A percentile compares a stretch with the other conserved stretches of the same genome.
phyloP scores from a whole-genome alignment of 2,888 invertebrate genomes.

The Parnassius orleans region DNA sequence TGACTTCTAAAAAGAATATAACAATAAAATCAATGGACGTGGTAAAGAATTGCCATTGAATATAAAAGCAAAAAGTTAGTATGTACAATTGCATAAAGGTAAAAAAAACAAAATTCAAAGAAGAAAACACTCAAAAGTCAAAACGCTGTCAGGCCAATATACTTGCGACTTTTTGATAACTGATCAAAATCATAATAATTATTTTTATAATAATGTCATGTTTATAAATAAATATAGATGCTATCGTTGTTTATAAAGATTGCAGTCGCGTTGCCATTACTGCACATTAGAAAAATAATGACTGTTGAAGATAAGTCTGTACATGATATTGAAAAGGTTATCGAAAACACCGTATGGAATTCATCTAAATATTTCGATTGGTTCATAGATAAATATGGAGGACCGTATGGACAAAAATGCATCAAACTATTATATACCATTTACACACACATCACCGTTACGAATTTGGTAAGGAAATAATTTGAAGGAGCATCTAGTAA shows the following conservation, averaged over 20 bases:
- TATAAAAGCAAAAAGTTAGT: too few relatives aligned
- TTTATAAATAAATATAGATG: constrained; percentile 37
- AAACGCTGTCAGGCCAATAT: constrained; percentile 5
- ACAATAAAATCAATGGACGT: too few relatives aligned
- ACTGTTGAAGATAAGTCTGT: constrained; percentile 32
- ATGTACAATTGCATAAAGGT: neutral
- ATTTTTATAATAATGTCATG: constrained; percentile 6
- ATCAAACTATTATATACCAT: constrained; percentile 46
- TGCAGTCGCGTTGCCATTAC: constrained; percentile 33
- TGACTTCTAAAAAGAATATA: too few relatives aligned
- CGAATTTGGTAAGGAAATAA: constrained; percentile 51
- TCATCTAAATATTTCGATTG: constrained; percentile 39
- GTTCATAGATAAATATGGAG: constrained; percentile 45
- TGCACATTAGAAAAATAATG: constrained; percentile 39
- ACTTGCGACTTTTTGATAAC: neutral
- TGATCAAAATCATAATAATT: neutral
- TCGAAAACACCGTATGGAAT: constrained; percentile 37
- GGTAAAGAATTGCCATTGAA: too few relatives aligned
- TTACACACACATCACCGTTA: constrained; percentile 49
- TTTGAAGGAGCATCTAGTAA: neutral
- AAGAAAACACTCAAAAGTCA: neutral
- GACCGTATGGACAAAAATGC: constrained; percentile 45
- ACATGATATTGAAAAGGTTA: constrained; percentile 31
- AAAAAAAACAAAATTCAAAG: constrained; percentile 10
- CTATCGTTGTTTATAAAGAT: constrained; percentile 39